Conservation (phyloP, 2,888 invertebrate species). For the Cyaniris semiargus region DNA sequence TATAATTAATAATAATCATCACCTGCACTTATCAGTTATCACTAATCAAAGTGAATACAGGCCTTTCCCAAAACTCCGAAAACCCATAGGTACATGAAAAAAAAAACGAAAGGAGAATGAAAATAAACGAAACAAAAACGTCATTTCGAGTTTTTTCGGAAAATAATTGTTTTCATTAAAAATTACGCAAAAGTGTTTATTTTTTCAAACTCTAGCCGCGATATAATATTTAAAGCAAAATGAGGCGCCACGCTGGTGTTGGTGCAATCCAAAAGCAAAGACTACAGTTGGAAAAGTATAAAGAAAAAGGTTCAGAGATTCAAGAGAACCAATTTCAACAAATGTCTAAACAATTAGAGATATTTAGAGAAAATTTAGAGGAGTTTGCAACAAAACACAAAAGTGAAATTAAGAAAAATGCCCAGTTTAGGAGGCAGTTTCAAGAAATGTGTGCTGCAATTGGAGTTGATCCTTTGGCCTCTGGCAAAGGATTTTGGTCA, state of each 20-base stretch:
- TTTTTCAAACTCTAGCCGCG: too few species aligned
- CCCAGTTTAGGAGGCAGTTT: constrained; percentile 96
- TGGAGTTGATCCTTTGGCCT: constrained; percentile 98
- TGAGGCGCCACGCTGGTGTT: constrained; percentile 91
- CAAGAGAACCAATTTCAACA: constrained; percentile 96
- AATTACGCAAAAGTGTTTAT: too few species aligned
- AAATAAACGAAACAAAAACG: too few species aligned
- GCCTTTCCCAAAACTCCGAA: too few species aligned
- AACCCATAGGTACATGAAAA: too few species aligned
- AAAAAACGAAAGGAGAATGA: too few species aligned
- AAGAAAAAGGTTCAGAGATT: constrained; percentile 93
- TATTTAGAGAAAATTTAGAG: constrained; percentile 94
- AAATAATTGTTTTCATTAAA: too few species aligned
- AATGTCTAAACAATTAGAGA: constrained; percentile 96
- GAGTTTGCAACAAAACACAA: constrained; percentile 98
- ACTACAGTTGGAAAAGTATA: constrained; percentile 92
- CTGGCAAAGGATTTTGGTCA: constrained; percentile 98
- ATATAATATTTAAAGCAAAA: constrained; percentile 52
- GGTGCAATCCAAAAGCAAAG: constrained; percentile 95
- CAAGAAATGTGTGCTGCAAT: constrained; percentile 99
- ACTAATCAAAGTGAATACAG: too few species aligned
- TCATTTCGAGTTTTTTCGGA: too few species aligned
- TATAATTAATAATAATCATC: too few species aligned
- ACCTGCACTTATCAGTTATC: too few species aligned
- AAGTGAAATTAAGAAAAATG: constrained; percentile 95